Conservation (phyloP, 2,888 invertebrate species). For the Empis livida region DNA sequence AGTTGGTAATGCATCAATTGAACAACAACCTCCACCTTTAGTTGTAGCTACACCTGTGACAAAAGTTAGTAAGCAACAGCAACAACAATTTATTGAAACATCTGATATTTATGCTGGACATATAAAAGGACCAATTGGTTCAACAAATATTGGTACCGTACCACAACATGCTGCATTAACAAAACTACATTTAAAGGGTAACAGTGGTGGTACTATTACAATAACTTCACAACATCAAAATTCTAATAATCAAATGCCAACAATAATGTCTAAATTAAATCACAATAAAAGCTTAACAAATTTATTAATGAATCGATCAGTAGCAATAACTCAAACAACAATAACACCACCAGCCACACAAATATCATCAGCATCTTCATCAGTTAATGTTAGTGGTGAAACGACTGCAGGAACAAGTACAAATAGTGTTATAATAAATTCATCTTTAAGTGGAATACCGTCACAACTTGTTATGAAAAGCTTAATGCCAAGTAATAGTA, state of each 20-base stretch:
- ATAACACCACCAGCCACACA: neutral
- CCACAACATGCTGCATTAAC: constrained; percentile 22
- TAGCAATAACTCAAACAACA: constrained; percentile 15
- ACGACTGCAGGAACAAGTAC: no score
- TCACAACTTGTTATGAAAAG: no score
- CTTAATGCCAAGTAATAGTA: no score
- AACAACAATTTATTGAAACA: neutral
- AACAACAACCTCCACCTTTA: constrained; percentile 4
- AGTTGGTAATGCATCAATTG: no score
- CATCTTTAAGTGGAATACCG: no score
- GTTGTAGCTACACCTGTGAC: neutral
- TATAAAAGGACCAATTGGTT: constrained; percentile 38
- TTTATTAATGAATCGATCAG: constrained; percentile 5
- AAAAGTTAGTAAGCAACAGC: neutral
- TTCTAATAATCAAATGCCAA: constrained; percentile 14
- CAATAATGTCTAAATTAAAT: neutral
- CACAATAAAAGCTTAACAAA: constrained; percentile 9
- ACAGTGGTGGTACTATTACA: constrained; percentile 3
- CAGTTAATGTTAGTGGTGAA: no score
- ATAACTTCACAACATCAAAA: constrained; percentile 17
- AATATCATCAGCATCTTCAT: no score
- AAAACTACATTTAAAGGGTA: constrained; percentile 6
- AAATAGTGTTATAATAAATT: no score
- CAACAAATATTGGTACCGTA: constrained; percentile 57
- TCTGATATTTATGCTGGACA: neutral